Evolutionary conservation across 1,140 invertebrate genomes (phyloP).

Genomic region (Musca domestica): DNA sequence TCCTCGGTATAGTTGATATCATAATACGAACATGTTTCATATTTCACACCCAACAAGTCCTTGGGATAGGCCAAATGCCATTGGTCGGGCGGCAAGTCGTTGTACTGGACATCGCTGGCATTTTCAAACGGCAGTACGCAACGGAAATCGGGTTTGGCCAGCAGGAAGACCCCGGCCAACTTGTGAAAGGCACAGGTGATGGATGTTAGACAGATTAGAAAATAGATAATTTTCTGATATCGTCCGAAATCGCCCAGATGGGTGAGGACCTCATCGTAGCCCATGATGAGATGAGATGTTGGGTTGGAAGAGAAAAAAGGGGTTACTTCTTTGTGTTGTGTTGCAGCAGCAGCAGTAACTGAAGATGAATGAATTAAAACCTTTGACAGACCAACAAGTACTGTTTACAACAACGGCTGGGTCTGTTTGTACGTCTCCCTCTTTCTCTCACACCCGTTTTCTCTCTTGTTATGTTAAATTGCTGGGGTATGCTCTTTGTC

Average conservation of each 20-base stretch:
- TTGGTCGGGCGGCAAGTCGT: slow-evolving; percentile 48
- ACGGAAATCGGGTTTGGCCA: slow-evolving; percentile 63
- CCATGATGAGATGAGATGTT: slow-evolving; percentile 56
- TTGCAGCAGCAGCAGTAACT: neutral
- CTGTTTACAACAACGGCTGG: too few relatives aligned
- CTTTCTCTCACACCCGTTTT: too few relatives aligned
- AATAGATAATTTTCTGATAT: slow-evolving; percentile 70
- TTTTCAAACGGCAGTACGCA: slow-evolving; percentile 63
- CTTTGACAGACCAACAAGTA: neutral
- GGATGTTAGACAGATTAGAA: slow-evolving; percentile 69
- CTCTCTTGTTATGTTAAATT: too few relatives aligned
- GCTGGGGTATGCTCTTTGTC: too few relatives aligned
- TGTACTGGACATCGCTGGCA: slow-evolving; percentile 56
- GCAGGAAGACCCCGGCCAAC: slow-evolving; percentile 70
- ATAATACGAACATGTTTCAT: slow-evolving; percentile 57
- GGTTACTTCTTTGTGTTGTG: neutral
- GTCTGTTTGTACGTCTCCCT: too few relatives aligned
- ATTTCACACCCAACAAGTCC: slow-evolving; percentile 50
- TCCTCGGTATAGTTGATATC: slow-evolving; percentile 46
- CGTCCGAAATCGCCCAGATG: slow-evolving; percentile 71
- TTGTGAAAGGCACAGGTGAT: slow-evolving; percentile 76
- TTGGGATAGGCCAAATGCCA: slow-evolving; percentile 60
- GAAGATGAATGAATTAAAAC: neutral
- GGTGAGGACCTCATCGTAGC: slow-evolving; percentile 70
- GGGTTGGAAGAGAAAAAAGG: neutral